Percentiles rank a stretch among this genome's conserved stretches.
Evolutionary conservation across 2,888 invertebrate genomes (phyloP).

Genomic region (Endotricha flammealis): DNA sequence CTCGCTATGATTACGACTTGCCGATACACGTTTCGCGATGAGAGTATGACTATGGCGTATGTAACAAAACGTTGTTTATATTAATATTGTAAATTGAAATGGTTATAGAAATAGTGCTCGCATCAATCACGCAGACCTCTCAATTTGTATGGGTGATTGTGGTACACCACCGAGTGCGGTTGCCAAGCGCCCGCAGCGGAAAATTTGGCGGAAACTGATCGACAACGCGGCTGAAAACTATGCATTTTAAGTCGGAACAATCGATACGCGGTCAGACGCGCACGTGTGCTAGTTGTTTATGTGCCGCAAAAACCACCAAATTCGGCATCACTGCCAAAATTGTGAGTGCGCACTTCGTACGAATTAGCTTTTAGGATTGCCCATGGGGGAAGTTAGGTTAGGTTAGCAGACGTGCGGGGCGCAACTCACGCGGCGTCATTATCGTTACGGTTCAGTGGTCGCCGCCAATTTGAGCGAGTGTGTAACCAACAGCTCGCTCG

Average conservation of each 20-base stretch:
- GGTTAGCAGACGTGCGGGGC: conserved; percentile 56
- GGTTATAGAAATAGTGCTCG: conserved; percentile 11
- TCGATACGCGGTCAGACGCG: conserved; percentile 64
- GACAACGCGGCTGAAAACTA: conserved; percentile 63
- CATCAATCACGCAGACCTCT: conserved; percentile 35
- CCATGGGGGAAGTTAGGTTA: conserved; percentile 64
- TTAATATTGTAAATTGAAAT: conserved; percentile 1
- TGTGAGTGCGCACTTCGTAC: conserved; percentile 44
- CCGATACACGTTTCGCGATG: conserved; percentile 45
- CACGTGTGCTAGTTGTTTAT: conserved; percentile 72
- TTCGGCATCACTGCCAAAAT: conserved; percentile 70
- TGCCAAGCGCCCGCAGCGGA: conserved; percentile 65
- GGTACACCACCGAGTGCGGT: conserved; percentile 51
- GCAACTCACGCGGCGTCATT: conserved; percentile 58
- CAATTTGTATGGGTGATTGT: conserved; percentile 48
- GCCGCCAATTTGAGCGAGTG: conserved; percentile 55
- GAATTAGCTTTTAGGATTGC: conserved; percentile 64
- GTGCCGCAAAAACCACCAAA: conserved; percentile 68
- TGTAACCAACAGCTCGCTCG: conserved; percentile 49
- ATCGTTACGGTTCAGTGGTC: conserved; percentile 64
- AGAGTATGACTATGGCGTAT: conserved; percentile 5
- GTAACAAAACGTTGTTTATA: conserved; percentile 8
- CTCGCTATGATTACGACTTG: conserved; percentile 57
- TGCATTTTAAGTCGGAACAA: conserved; percentile 72
- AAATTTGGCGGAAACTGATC: conserved; percentile 67